phyloP scores from a whole-genome alignment of 2,113 vertebrate genomes.

The Gallinago jamesoni region DNA sequence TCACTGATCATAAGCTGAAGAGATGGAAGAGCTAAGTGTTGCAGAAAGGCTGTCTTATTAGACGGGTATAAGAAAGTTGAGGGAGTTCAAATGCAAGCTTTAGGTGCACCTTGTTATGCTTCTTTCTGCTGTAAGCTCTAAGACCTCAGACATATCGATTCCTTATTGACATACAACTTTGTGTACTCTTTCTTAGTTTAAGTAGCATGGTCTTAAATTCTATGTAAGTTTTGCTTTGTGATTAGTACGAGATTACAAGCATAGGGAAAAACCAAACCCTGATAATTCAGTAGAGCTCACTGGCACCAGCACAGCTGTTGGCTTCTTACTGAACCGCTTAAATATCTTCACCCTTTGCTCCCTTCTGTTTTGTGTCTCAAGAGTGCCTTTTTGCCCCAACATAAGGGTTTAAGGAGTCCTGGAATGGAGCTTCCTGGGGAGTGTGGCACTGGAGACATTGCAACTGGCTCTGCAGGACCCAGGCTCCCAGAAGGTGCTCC shows the following conservation, averaged over 20 bases:
- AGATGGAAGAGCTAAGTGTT: background rate
- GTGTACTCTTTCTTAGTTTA: background rate
- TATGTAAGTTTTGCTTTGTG: background rate
- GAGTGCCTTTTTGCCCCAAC: background rate
- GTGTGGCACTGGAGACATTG: background rate
- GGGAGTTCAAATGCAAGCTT: background rate
- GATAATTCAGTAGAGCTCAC: background rate
- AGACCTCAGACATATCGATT: background rate
- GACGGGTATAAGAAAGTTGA: background rate
- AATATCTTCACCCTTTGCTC: background rate
- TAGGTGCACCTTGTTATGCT: background rate
- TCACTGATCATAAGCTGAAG: background rate
- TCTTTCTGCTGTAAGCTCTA: background rate
- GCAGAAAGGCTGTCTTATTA: background rate
- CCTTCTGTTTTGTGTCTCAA: background rate
- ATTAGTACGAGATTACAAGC: background rate
- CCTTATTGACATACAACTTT: background rate
- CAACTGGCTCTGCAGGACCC: background rate
- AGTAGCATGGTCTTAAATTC: background rate
- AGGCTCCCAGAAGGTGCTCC: accelerated
- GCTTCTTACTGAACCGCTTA: background rate
- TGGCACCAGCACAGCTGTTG: background rate
- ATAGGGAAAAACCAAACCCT: background rate
- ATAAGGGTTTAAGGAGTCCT: background rate
- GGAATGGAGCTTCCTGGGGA: background rate